Evolutionary conservation across 2,113 vertebrate genomes (phyloP).

Genomic region (Centropus bengalensis): DNA sequence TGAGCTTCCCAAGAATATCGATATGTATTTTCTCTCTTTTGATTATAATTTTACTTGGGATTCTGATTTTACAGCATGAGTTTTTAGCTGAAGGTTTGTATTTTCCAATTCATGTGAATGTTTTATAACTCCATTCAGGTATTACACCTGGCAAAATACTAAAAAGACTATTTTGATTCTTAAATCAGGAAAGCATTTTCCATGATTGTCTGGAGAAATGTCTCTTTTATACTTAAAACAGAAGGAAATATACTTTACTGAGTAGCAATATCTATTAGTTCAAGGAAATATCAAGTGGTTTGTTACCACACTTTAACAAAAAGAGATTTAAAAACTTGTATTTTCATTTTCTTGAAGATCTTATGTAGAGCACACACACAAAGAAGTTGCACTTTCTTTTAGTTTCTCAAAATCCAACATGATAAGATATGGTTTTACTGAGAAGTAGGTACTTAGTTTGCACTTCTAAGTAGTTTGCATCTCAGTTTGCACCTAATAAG

Average conservation of each 20-base stretch:
- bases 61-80: not conserved
- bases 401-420: not conserved
- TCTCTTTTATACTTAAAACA: not conserved
- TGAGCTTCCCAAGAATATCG: not conserved
- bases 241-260: not conserved
- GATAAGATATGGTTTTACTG: not conserved
- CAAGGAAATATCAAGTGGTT: not conserved
- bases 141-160: not conserved
- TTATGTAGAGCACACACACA: not conserved
- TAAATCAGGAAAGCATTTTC: not conserved
- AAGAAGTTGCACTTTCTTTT: not conserved
- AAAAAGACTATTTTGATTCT: not conserved
- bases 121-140: not conserved
- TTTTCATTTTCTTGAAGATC: not conserved
- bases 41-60: not conserved
- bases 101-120: not conserved
- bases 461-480: not conserved
- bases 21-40: not conserved
- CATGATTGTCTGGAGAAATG: not conserved
- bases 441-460: not conserved
- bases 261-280: not conserved
- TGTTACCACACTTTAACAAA: not conserved
- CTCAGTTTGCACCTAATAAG: not conserved
- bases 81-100: not conserved
- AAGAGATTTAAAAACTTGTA: not conserved